Evolutionary conservation across 2,113 vertebrate genomes (phyloP).

Genomic region (Takifugu bimaculatus): DNA sequence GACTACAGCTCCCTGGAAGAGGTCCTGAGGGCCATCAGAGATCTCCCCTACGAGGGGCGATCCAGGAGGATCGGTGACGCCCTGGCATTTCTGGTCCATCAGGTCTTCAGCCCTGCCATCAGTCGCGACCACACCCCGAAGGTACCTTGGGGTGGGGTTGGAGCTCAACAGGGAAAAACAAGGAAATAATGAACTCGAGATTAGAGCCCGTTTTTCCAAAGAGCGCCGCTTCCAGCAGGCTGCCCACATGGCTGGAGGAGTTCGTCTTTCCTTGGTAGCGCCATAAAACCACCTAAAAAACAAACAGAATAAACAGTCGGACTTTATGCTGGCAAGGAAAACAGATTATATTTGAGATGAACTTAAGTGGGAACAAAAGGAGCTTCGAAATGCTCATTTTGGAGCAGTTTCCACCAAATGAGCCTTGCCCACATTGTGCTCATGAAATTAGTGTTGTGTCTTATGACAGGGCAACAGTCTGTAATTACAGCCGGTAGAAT

Average conservation of each 20-base stretch:
- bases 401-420: background rate
- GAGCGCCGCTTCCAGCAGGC: conserved; percentile 8
- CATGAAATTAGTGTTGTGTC: background rate
- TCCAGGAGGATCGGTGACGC: conserved; percentile 74
- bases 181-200: conserved; percentile 6
- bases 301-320: no score
- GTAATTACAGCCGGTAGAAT: background rate
- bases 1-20: conserved; percentile 75
- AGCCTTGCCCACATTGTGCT: background rate
- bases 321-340: background rate
- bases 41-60: conserved; percentile 71
- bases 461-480: background rate
- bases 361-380: no score
- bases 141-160: conserved; percentile 58
- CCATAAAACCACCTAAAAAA: no score
- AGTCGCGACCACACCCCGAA: conserved; percentile 77
- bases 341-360: conserved; percentile 1
- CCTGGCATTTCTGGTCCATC: conserved; percentile 72
- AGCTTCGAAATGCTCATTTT: background rate
- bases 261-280: background rate
- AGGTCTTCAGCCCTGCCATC: conserved; percentile 67
- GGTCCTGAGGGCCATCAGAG: conserved; percentile 70
- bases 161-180: background rate
- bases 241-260: background rate
- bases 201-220: conserved; percentile 25